A percentile compares a stretch with the other conserved stretches of the same genome.
These are phyloP conservation scores for Macrobrachium rosenbergii DNA, from an alignment of 1,140 invertebrate genomes.

Conservation along the genomic window DNA sequence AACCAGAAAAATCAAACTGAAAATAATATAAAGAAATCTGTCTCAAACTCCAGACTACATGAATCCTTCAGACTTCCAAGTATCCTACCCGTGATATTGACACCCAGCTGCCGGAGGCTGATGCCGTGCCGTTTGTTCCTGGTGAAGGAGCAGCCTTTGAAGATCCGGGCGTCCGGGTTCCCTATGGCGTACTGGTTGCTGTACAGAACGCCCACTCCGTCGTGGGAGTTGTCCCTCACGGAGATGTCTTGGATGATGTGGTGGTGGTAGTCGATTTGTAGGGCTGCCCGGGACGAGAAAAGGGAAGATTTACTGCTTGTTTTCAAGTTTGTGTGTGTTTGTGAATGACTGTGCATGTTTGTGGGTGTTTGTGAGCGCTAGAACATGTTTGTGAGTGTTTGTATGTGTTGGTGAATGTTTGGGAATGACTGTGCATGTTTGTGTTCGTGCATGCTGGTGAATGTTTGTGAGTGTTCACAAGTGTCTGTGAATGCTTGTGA, in stretches of 20 bases:
- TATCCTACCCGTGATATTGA: constrained; percentile 78
- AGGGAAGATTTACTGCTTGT: not conserved
- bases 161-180: constrained; percentile 79
- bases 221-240: constrained; percentile 85
- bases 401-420: too few relatives aligned
- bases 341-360: too few relatives aligned
- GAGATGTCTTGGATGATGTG: constrained; percentile 89
- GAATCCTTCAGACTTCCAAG: too few relatives aligned
- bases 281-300: constrained; percentile 73
- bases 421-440: too few relatives aligned
- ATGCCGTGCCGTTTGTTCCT: constrained; percentile 90
- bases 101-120: constrained; percentile 87
- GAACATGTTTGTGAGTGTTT: too few relatives aligned
- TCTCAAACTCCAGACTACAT: not conserved
- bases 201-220: constrained; percentile 89
- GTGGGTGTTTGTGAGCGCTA: too few relatives aligned
- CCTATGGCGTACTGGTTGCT: constrained; percentile 90
- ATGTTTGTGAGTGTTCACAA: too few relatives aligned
- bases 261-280: constrained; percentile 96
- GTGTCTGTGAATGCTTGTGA: too few relatives aligned
- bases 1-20: not conserved
- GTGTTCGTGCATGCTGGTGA: too few relatives aligned
- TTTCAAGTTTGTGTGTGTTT: not conserved
- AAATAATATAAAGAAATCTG: not conserved
- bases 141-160: constrained; percentile 89